phyloP scores from a whole-genome alignment of 1,140 invertebrate species.

The Kradibia gibbosae region DNA sequence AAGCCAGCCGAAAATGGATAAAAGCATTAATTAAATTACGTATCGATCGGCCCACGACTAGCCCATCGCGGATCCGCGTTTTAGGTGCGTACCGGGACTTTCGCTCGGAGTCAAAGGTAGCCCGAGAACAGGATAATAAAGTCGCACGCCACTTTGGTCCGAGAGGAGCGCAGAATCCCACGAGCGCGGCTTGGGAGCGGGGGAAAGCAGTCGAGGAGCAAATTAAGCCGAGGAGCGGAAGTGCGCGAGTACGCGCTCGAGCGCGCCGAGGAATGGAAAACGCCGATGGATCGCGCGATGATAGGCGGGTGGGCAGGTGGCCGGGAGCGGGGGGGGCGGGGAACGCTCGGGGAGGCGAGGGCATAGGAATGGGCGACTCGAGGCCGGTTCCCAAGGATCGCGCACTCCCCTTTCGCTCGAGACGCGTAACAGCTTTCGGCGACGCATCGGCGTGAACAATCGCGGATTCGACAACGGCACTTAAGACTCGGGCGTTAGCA shows the following conservation, averaged over 20 bases:
- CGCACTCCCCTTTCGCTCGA: no score
- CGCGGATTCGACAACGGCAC: not conserved
- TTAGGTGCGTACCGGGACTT: not conserved
- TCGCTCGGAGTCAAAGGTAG: not conserved
- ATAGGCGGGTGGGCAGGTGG: not conserved
- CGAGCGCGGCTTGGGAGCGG: slow-evolving; percentile 18
- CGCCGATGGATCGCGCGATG: slow-evolving; percentile 17
- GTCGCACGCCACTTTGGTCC: not conserved
- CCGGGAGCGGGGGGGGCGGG: not conserved
- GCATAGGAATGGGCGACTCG: not conserved
- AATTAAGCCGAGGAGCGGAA: slow-evolving; percentile 34
- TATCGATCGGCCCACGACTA: not conserved
- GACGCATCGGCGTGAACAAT: not conserved
- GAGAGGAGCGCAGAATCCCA: not conserved
- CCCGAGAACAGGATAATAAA: not conserved
- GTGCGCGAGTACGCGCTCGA: not conserved
- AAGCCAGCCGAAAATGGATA: not conserved
- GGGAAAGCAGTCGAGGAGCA: slow-evolving; percentile 21
- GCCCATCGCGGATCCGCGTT: not conserved
- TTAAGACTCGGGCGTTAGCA: no score
- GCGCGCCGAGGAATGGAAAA: slow-evolving; percentile 36
- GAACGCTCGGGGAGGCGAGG: not conserved
- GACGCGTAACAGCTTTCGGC: not conserved
- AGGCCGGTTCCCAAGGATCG: slow-evolving; percentile 47
- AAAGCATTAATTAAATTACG: not conserved